phyloP scores from a whole-genome alignment of 2,797 vertebrate species.

The Brachyalestes nurse region DNA sequence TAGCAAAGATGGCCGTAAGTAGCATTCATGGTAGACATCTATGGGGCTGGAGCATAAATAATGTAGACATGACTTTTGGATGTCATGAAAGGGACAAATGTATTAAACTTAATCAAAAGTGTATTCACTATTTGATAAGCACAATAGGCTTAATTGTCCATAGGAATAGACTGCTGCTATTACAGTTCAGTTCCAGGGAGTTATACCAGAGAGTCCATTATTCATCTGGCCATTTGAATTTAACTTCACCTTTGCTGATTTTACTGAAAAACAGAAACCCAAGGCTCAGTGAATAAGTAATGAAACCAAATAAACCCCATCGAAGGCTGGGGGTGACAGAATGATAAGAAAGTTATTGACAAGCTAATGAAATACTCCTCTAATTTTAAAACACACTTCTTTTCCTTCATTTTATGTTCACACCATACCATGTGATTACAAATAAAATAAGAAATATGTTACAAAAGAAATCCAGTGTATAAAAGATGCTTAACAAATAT shows the following conservation, averaged over 20 bases:
- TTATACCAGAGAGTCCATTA: neutral
- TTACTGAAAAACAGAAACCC: neutral
- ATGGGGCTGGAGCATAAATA: neutral
- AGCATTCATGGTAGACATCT: neutral
- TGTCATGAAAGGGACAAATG: neutral
- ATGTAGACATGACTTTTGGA: constrained; percentile 5
- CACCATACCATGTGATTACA: neutral
- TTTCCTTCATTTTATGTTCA: constrained; percentile 7
- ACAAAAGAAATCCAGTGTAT: constrained; percentile 4
- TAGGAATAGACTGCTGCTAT: neutral
- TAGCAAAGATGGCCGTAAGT: constrained; percentile 24
- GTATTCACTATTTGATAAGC: neutral
- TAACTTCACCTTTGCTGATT: neutral
- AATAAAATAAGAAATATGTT: constrained; percentile 3
- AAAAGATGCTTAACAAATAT: constrained; percentile 38
- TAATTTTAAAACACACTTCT: neutral
- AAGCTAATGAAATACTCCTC: neutral
- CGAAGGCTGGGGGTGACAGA: neutral
- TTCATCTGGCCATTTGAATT: neutral
- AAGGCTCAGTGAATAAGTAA: neutral
- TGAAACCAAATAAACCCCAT: neutral
- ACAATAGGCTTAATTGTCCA: neutral
- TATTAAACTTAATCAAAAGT: neutral
- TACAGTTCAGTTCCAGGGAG: neutral
- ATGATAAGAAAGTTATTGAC: neutral